Base-by-base conservation (phyloP, 2,113 vertebrate species). In the Murina feae region DNA sequence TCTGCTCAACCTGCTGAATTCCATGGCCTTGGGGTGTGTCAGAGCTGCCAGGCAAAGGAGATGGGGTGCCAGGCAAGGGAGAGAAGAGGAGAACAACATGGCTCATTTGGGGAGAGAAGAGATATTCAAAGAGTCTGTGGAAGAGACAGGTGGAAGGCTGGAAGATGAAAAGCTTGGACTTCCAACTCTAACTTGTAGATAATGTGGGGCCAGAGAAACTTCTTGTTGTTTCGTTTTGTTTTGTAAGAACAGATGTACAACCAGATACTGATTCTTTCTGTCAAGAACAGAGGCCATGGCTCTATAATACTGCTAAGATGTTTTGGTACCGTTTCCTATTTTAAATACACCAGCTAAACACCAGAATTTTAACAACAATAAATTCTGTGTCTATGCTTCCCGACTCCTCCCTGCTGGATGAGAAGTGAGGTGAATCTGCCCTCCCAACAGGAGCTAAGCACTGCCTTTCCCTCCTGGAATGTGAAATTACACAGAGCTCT, bases 401-500 rank as follows among this genome's bases (percentile, higher is more conserved):
- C 23, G 13, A 35, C 82, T 89, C 86, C 63, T 82, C 78, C 51
- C 42, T 75, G n/a, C 51, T 76, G 32, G 23, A 42, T 51, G 75
- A 75, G 72, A 72, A 66, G 20, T 42, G 35, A 96, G 71, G 47
- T 58, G 72, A 79, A 60, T 44, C 6, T 39, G 39, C 68, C 63
- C 68, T 75, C 28, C 78, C 37, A 82, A 55, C 37, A 55, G 47
- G 81, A 82, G 68, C 32, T 72, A 65, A 74, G 51, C 23, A 42
- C 9, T 53, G 74, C 66, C 35, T 44, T 28, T 21, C 65, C 44
- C 63, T 68, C 49, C 68, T 32, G 10, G 37, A 65, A 60, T 53
- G 68, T 74, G 89, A 96, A 90, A 84, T 51, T 53, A 18, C 49
- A 79, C 94, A 82, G 95, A 90, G 87, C 68, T 87, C 85, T 87